Conservation (phyloP, 1,140 invertebrate species). For the Eulimnadia texana region DNA sequence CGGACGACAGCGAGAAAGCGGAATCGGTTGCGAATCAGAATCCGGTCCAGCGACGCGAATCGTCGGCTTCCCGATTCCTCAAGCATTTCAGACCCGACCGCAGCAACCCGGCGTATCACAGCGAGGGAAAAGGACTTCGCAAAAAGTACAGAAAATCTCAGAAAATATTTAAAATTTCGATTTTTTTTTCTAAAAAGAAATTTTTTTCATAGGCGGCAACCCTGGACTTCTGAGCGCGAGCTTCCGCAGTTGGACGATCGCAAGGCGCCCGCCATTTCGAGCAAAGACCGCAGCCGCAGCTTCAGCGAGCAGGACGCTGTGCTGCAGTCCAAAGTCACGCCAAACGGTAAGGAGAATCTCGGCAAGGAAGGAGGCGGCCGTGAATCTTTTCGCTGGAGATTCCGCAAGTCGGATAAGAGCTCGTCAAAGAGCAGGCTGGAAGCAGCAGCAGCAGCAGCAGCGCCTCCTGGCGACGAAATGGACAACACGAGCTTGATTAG, state of each 20-base stretch:
- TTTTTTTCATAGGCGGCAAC: not conserved
- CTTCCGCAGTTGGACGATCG: not conserved
- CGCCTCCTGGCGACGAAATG: not conserved
- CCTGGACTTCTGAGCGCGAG: slow-evolving; percentile 17
- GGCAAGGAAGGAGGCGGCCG: slow-evolving; percentile 9
- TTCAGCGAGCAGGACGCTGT: slow-evolving; percentile 15
- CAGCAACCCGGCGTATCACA: slow-evolving; percentile 21
- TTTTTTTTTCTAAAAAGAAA: too few species aligned
- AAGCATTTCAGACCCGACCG: slow-evolving; percentile 18
- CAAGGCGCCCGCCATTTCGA: slow-evolving; percentile 18
- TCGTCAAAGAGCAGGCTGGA: not conserved
- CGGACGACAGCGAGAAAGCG: slow-evolving; percentile 5
- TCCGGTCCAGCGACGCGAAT: slow-evolving; percentile 17
- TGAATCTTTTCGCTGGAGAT: slow-evolving; percentile 11
- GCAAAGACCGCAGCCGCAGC: slow-evolving; percentile 21
- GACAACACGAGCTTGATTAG: not conserved
- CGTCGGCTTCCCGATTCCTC: slow-evolving; percentile 15
- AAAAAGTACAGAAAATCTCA: not conserved
- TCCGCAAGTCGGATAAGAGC: not conserved
- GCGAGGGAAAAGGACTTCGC: slow-evolving; percentile 23
- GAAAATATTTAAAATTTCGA: too few species aligned
- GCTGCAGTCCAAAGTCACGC: not conserved
- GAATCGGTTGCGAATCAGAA: not conserved
- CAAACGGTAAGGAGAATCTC: not conserved
- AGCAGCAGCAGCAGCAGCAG: too few species aligned